Conservation (phyloP, 2,888 invertebrate genomes). For the Conchocele bisecta region DNA sequence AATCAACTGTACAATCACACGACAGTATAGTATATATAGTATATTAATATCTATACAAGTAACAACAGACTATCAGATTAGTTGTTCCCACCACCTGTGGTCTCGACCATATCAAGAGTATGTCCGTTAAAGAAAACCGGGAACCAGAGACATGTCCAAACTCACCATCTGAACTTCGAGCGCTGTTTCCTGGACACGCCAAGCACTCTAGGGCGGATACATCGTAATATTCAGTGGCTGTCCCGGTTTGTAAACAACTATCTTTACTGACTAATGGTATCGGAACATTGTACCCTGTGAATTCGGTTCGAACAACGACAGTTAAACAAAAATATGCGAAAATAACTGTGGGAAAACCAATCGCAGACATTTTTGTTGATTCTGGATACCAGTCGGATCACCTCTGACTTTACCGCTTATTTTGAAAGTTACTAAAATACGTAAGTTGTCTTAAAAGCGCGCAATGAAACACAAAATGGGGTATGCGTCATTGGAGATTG, state of each 20-base stretch:
- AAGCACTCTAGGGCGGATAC: conserved; percentile 67
- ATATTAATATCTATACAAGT: too few relatives aligned
- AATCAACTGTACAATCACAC: too few relatives aligned
- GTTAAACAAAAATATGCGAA: not conserved
- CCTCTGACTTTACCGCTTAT: not conserved
- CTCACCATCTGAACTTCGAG: conserved; percentile 74
- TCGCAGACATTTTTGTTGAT: conserved; percentile 54
- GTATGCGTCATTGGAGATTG: too few relatives aligned
- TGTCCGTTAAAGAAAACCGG: too few relatives aligned
- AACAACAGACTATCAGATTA: too few relatives aligned
- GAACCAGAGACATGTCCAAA: conserved; percentile 40
- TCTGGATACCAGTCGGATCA: conserved; percentile 31
- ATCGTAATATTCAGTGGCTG: conserved; percentile 71
- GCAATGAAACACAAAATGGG: too few relatives aligned
- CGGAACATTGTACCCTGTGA: conserved; percentile 23
- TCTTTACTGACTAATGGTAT: conserved; percentile 37
- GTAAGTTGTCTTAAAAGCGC: too few relatives aligned
- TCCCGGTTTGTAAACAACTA: conserved; percentile 57
- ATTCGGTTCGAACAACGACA: not conserved
- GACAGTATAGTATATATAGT: too few relatives aligned
- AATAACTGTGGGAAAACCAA: not conserved
- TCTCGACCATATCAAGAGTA: too few relatives aligned
- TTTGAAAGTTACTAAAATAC: not conserved
- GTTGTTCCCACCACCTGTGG: too few relatives aligned
- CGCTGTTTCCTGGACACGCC: conserved; percentile 63